phyloP scores from a whole-genome alignment of 2,113 vertebrate species.

The Pygoscelis antarcticus region DNA sequence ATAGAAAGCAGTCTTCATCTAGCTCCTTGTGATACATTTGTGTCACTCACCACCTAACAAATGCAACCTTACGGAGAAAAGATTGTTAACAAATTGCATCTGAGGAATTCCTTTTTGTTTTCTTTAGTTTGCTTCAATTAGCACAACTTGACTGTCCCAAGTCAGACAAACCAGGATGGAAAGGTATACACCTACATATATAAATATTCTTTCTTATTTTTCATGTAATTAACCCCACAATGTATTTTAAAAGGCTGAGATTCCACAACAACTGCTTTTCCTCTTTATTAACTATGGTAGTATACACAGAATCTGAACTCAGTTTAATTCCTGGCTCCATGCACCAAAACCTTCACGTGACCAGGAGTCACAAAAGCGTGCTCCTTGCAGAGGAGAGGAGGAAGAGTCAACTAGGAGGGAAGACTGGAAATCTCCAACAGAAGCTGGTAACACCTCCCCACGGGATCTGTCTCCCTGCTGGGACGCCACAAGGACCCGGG shows the following conservation, averaged over 20 bases:
- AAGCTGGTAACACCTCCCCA: background rate
- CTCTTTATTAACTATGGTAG: fast-evolving
- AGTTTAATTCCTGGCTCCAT: background rate
- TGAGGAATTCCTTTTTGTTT: background rate
- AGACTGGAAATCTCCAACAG: background rate
- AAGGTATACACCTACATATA: background rate
- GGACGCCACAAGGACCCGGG: background rate
- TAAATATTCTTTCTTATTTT: background rate
- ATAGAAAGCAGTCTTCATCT: background rate
- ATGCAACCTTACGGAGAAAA: background rate
- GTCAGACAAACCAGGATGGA: background rate
- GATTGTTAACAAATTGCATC: background rate
- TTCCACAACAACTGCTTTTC: background rate
- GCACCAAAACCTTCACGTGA: background rate
- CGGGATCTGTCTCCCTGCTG: background rate
- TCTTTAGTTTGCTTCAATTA: background rate
- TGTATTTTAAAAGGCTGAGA: background rate
- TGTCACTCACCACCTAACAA: background rate
- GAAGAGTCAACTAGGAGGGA: background rate
- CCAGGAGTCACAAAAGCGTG: fast-evolving
- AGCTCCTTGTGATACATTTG: background rate
- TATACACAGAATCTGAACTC: fast-evolving
- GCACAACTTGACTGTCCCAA: background rate
- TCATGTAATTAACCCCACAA: background rate
- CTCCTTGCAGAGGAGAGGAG: background rate